Percentiles rank a stretch among this genome's conserved stretches.
Conservation (phyloP, 2,888 invertebrate genomes). For the Seira musarum region DNA sequence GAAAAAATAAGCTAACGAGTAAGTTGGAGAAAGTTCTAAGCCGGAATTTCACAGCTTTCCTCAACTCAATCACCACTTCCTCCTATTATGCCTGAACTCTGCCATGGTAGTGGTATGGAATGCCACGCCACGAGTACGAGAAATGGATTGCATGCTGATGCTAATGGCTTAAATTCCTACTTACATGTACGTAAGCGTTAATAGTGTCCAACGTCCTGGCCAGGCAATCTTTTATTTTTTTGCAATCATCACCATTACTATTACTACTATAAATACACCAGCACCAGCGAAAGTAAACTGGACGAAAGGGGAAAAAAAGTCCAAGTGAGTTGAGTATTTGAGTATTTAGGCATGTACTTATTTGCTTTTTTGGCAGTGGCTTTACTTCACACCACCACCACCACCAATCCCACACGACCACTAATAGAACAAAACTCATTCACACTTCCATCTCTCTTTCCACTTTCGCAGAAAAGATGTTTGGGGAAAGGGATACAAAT, state of each 20-base stretch:
- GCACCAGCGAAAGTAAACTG: too few relatives aligned
- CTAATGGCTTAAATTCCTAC: too few relatives aligned
- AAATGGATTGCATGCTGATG: too few relatives aligned
- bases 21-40: constrained; percentile 52
- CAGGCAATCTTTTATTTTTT: too few relatives aligned
- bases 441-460: background rate
- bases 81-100: background rate
- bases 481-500: constrained; percentile 18
- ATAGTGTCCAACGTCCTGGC: background rate
- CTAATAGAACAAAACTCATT: background rate
- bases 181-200: background rate
- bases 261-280: too few relatives aligned
- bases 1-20: constrained; percentile 34
- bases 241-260: too few relatives aligned
- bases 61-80: constrained; percentile 64
- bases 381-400: constrained; percentile 34
- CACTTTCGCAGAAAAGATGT: background rate
- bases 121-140: background rate
- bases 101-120: background rate
- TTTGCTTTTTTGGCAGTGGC: constrained; percentile 42
- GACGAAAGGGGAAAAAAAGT: too few relatives aligned
- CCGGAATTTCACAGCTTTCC: constrained; percentile 52
- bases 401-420: constrained; percentile 29
- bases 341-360: background rate
- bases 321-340: too few relatives aligned